Evolutionary conservation across 2,113 vertebrate genomes (phyloP), one percentile per base, ranked within the genome.

Genomic region (Cyanoderma ruficeps): DNA sequence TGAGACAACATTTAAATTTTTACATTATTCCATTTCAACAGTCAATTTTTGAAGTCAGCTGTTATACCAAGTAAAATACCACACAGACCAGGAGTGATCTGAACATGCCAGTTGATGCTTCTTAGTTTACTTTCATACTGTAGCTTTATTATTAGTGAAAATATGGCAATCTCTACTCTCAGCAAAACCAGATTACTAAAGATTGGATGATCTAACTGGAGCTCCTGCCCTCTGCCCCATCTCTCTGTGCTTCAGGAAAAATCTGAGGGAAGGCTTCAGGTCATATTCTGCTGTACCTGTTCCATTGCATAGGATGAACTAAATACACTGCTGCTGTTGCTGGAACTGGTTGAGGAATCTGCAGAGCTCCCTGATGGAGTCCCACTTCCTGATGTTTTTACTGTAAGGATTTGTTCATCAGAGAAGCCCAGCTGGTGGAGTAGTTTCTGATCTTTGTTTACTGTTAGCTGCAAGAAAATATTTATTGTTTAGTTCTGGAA

Each of bases 381-480:
- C 14, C 99, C 99, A 3, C 99, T 99, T 90, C 99, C 99, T 1
- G 99, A 99, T 11, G 98, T 99, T 97, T 99, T 99, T 55, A 99
- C 99, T 3, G 99, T 99, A 50, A 99, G 98, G 55, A 98, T 97
- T 96, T 99, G 99, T 44, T 99, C 99, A 83, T 99, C 99, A 30
- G 98, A 99, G 96, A 99, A 99, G 42, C 99, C 99, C 91, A 99
- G 97, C 63, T 99, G 99, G 95, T 99, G 99, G 71, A 99, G 98
- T 23, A 99, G 98, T 97, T 99, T 99, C 97, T 99, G 99, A 97
- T 99, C 99, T 96, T 99, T 99, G 97, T 99, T 99, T 98, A 99
- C 99, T 2, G 99, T 99, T 96, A 99, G 96, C 99, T 99, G 95
- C 81, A 97, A 97, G 53, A 94, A 90, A 96, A 67, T 21, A 55